Evolutionary conservation across 92 coral and sea anemone genomes (phyloP), one percentile per base, ranked within the genome.

Genomic region (Isaurus tuberculatus): DNA sequence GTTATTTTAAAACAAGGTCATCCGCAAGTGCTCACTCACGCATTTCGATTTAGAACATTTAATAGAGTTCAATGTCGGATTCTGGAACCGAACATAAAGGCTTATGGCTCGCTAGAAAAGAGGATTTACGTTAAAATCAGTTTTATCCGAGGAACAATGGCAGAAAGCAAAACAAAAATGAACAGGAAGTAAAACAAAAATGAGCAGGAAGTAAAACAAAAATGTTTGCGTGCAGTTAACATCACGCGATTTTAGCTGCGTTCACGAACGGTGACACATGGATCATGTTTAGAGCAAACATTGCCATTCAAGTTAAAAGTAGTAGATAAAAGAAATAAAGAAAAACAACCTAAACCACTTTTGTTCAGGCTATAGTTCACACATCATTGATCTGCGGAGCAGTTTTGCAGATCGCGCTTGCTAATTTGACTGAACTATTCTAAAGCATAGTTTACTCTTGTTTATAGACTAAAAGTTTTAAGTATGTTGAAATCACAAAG

Each of bases 271-370:
- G 70, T 77, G 82, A 58, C 82, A 28, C 40, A 34, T 33, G 23
- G 64, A 23, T 58, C 82, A 33, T 77, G 64, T 51, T 57, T 28
- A 57, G 70, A 57, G 53, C 82, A 77, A 77, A 77, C 25, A 77
- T 34, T 70, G 82, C 58, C 82, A 77, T 43, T 77, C 70, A 77
- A 19, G 15, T 16, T 57, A 25, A 22, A 11, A 53, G 34, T 27
- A 36, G 64, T 74, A 14, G 51, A 53, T 44, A 32, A 34, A 22
- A 32, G 68, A 77, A 58, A 22, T 20, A 61, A 25, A 16, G 11
- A 34, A 77, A 77, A 22, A 26, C 14, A 75, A 33, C 29, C 20
- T 32, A 65, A 34, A 75, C 19, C 22, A 20, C 1, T 15, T 19
- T 49, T 49, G 19, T 19, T 15, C 16, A 49, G 32, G 68, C 31